phyloP scores from a whole-genome alignment of 2,888 invertebrate genomes.

The Plutella xylostella region DNA sequence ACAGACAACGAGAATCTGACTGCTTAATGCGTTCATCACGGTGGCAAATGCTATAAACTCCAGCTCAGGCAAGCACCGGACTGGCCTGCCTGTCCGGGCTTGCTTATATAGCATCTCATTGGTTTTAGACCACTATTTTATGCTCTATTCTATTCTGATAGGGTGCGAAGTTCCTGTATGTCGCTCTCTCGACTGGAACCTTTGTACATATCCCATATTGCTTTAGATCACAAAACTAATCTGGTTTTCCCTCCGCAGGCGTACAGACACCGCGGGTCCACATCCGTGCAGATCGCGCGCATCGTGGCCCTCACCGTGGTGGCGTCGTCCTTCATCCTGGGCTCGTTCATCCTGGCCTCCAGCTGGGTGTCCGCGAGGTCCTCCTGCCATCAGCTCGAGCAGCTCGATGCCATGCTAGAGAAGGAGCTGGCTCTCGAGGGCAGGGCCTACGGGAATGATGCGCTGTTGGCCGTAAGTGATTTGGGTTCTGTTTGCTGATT shows the following conservation, averaged over 20 bases:
- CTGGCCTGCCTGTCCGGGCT: too few relatives aligned
- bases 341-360: conserved; percentile 84
- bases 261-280: conserved; percentile 78
- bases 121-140: too few relatives aligned
- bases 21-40: too few relatives aligned
- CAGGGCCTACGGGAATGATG: conserved; percentile 71
- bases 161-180: too few relatives aligned
- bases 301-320: conserved; percentile 87
- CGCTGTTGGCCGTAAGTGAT: conserved; percentile 75
- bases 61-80: too few relatives aligned
- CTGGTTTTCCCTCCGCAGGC: conserved; percentile 79
- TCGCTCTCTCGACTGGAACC: too few relatives aligned
- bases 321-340: conserved; percentile 82
- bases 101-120: too few relatives aligned
- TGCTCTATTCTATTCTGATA: too few relatives aligned
- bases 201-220: too few relatives aligned
- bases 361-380: conserved; percentile 86
- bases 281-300: conserved; percentile 87
- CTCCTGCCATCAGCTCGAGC: conserved; percentile 82
- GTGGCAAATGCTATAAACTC: too few relatives aligned
- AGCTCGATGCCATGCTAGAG: conserved; percentile 74
- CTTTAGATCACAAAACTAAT: too few relatives aligned
- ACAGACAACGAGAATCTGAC: too few relatives aligned
- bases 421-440: conserved; percentile 77
- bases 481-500: neutral